Percentiles rank a stretch among this genome's conserved stretches.
Conservation (phyloP, 2,113 vertebrate genomes). For the Stigmatopora argus region DNA sequence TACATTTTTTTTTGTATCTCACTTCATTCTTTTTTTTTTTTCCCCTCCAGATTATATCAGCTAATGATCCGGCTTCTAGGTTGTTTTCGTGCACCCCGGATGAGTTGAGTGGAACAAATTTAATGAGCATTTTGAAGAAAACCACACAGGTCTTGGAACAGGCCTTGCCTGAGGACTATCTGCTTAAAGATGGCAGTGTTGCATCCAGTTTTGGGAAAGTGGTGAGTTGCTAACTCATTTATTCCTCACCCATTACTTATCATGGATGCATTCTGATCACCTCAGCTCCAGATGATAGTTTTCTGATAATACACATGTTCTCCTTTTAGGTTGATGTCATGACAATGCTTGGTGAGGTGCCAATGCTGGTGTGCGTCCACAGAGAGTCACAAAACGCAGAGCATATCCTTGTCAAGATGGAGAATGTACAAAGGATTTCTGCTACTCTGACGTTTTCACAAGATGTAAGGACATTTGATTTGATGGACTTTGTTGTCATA, state of each 20-base stretch:
- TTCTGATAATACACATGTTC: background rate
- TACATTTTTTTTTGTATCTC: background rate
- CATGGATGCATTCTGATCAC: background rate
- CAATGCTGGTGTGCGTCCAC: slow-evolving; percentile 77
- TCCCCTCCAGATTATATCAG: slow-evolving; percentile 77
- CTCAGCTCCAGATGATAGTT: background rate
- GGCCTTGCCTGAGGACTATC: slow-evolving; percentile 71
- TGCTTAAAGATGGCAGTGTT: slow-evolving; percentile 63
- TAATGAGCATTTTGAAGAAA: slow-evolving; percentile 75
- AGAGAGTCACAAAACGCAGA: slow-evolving; percentile 54
- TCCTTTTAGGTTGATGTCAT: slow-evolving; percentile 76
- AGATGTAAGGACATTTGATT: slow-evolving; percentile 67
- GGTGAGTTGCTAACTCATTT: slow-evolving; percentile 62
- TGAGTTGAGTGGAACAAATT: slow-evolving; percentile 77
- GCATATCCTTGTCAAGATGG: slow-evolving; percentile 74
- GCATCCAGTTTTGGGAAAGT: slow-evolving; percentile 74
- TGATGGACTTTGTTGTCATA: too few species aligned
- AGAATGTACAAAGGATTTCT: slow-evolving; percentile 80
- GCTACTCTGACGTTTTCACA: slow-evolving; percentile 75
- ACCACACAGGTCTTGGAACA: slow-evolving; percentile 69
- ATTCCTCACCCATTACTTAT: background rate
- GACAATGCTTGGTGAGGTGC: slow-evolving; percentile 66
- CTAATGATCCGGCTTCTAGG: slow-evolving; percentile 80
- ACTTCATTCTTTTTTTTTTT: background rate
- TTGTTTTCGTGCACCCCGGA: slow-evolving; percentile 75